These are phyloP conservation scores for Gouania willdenowi DNA, from an alignment of 2,797 vertebrate species.

Conservation along the genomic window DNA sequence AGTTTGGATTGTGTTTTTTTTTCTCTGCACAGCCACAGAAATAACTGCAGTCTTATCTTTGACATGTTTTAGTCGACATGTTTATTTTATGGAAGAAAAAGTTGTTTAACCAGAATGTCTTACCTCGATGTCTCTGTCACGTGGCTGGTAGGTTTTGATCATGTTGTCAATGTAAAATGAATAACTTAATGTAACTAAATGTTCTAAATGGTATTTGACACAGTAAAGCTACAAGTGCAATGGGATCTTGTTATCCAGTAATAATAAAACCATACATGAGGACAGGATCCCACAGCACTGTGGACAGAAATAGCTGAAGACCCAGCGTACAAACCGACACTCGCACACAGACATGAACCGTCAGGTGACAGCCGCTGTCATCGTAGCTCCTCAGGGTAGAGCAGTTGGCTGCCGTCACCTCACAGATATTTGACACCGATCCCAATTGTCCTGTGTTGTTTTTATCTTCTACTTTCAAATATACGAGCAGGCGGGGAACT, in stretches of 20 bases:
- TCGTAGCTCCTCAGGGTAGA: conserved; percentile 18
- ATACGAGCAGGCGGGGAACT: neutral
- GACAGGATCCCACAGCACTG: conserved; percentile 1
- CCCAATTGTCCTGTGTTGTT: neutral
- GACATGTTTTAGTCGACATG: neutral
- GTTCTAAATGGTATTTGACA: too few relatives aligned
- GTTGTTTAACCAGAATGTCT: conserved; percentile 19
- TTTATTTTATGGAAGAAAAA: conserved; percentile 1
- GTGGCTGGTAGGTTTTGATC: too few relatives aligned
- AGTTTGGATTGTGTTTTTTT: too few relatives aligned
- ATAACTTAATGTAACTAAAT: too few relatives aligned
- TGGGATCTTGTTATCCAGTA: conserved; percentile 15
- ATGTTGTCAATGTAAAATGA: too few relatives aligned
- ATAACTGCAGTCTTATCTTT: neutral
- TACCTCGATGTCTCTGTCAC: neutral
- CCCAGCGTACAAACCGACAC: conserved; percentile 8
- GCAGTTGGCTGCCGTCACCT: conserved; percentile 16
- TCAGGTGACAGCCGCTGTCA: conserved; percentile 23
- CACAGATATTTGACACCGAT: conserved; percentile 1
- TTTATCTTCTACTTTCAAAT: conserved; percentile 18
- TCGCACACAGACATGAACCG: conserved; percentile 25
- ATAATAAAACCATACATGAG: conserved; percentile 17
- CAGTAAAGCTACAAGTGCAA: neutral
- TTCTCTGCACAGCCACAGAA: neutral
- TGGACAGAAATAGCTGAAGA: conserved; percentile 11